Evolutionary conservation across 2,888 invertebrate genomes (phyloP), one percentile per base, ranked within the genome.

Genomic region (Parnassius apollo): DNA sequence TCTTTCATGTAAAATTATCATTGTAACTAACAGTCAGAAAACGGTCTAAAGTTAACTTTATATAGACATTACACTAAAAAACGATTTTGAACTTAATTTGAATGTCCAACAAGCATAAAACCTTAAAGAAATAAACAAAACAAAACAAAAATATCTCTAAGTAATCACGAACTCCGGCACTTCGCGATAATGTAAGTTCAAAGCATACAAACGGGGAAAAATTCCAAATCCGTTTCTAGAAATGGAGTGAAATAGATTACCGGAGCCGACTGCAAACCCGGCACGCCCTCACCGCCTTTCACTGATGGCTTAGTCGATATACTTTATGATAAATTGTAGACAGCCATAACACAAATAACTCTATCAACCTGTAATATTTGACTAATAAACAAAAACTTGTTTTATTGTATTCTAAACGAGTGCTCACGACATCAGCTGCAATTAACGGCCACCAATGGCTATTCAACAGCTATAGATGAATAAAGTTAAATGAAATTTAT

Each of bases 301-400:
- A 62, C 62, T 58, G 62, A 62, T 62, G 58, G 44, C 54, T 63
- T 55, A 63, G 48, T 62, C 62, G 62, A 62, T 62, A 62, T 58
- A 62, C 58, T 53, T 62, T 62, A 62, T 58, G 62, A 58, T 58
- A 62, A 62, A 62, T 62, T 48, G 62, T 54, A 49, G 48, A 35
- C 49, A 49, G 42, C 48, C 35, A 57, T 25, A 52, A 44, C 62
- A 49, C 58, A 62, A 62, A 58, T 58, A 62, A 46, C 62, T 62
- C 61, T 62, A 62, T 62, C 62, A 57, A n/a, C 12, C 48, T 22
- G 13, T 48, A 13, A 57, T 57, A 48, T 48, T 35, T 48, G 57
- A 45, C 54, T 54, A 56, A 22, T 10, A 18, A 22, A 54, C 42
- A 12, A 42, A 48, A 54, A 48, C 42, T 46, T 42, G 49, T 60